A percentile compares a stretch with the other conserved stretches of the same genome.
Conservation (phyloP, 2,113 vertebrate species). For the Dipodomys spectabilis region DNA sequence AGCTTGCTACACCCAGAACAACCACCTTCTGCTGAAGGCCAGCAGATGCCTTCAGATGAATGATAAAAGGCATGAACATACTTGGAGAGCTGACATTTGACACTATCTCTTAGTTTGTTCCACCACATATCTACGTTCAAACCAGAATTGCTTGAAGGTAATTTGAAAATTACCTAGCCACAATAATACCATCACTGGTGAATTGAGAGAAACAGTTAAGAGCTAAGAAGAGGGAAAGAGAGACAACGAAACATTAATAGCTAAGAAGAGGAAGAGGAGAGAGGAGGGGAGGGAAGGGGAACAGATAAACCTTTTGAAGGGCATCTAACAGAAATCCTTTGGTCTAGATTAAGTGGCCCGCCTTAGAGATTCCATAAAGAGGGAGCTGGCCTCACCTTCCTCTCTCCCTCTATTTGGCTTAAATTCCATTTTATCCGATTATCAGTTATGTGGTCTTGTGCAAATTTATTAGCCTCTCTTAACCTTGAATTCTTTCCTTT, state of each 20-base stretch:
- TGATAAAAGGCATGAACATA: background rate
- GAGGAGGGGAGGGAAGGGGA: no score
- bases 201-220: background rate
- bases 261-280: no score
- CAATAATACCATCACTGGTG: background rate
- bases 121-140: slow-evolving; percentile 18
- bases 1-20: background rate
- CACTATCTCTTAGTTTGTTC: slow-evolving; percentile 61
- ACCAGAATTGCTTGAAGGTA: slow-evolving; percentile 38
- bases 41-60: background rate
- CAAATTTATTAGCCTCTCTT: slow-evolving; percentile 67
- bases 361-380: background rate
- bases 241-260: no score
- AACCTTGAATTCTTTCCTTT: background rate
- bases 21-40: background rate
- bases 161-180: slow-evolving; percentile 29
- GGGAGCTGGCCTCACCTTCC: background rate
- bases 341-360: background rate
- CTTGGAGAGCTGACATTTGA: background rate
- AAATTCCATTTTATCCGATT: slow-evolving; percentile 40
- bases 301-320: background rate
- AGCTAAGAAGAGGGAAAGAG: background rate
- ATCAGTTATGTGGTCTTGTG: background rate
- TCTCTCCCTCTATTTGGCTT: background rate
- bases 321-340: background rate